A percentile compares a stretch with the other conserved stretches of the same genome.
Conservation (phyloP, 2,888 invertebrate species). For the Latrodectus elegans region DNA sequence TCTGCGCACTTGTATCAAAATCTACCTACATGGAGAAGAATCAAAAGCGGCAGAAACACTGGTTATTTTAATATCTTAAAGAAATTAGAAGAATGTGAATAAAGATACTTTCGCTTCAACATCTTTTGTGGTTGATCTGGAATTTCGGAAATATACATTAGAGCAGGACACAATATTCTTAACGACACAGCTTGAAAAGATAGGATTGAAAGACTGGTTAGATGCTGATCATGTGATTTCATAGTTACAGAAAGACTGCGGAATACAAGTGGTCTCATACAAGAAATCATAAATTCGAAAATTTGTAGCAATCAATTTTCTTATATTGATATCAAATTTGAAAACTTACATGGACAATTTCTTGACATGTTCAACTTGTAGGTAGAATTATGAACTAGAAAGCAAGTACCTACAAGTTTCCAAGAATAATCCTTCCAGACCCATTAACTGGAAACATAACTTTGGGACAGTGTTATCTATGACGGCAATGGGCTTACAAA, state of each 20-base stretch:
- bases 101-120: slow-evolving; percentile 86
- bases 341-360: slow-evolving; percentile 96
- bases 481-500: slow-evolving; percentile 92
- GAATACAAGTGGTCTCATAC: slow-evolving; percentile 87
- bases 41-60: slow-evolving; percentile 96
- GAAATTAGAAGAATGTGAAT: slow-evolving; percentile 83
- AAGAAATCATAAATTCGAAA: slow-evolving; percentile 96
- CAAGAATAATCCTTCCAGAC: slow-evolving; percentile 72
- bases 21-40: slow-evolving; percentile 85
- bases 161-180: slow-evolving; percentile 98
- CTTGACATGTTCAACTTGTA: slow-evolving; percentile 96
- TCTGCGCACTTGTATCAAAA: slow-evolving; percentile 87
- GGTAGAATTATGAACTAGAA: slow-evolving; percentile 89
- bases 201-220: slow-evolving; percentile 97
- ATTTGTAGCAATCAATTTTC: slow-evolving; percentile 82
- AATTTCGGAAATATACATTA: slow-evolving; percentile 86
- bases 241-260: slow-evolving; percentile 83
- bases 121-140: slow-evolving; percentile 91
- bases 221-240: slow-evolving; percentile 88
- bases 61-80: slow-evolving; percentile 89
- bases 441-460: slow-evolving; percentile 80
- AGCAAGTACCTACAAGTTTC: slow-evolving; percentile 85
- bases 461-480: slow-evolving; percentile 83
- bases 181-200: slow-evolving; percentile 93
- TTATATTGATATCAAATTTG: slow-evolving; percentile 86